A percentile compares a stretch with the other conserved stretches of the same genome.
phyloP scores from a whole-genome alignment of 2,113 vertebrate species.

The Pseudorhombus dupliciocellatus region DNA sequence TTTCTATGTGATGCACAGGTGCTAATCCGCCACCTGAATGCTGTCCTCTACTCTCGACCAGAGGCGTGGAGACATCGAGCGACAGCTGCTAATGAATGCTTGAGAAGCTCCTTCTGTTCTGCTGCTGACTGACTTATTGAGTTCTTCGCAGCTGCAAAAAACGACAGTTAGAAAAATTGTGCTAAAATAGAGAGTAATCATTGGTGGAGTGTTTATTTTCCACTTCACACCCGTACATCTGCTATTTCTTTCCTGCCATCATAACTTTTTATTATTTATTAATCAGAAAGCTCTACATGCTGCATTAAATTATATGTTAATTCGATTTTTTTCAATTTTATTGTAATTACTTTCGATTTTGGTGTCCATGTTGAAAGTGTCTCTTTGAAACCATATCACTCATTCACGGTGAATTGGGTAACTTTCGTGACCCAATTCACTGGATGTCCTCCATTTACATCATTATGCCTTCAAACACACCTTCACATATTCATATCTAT shows the following conservation, averaged over 20 bases:
- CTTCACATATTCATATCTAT: background rate
- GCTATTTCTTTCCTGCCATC: too few relatives aligned
- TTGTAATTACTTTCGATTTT: background rate
- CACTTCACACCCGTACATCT: too few relatives aligned
- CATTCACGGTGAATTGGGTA: constrained; percentile 13
- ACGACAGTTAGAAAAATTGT: too few relatives aligned
- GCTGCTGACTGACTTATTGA: background rate
- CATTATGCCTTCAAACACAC: too few relatives aligned
- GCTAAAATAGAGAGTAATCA: too few relatives aligned
- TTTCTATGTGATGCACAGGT: constrained; percentile 37
- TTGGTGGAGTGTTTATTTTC: too few relatives aligned
- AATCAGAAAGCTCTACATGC: too few relatives aligned
- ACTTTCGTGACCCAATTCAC: constrained; percentile 28
- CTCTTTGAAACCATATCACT: constrained; percentile 9
- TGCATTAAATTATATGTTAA: too few relatives aligned
- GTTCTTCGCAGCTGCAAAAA: background rate
- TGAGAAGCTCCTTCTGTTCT: constrained; percentile 3
- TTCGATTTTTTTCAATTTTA: too few relatives aligned
- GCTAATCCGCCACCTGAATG: constrained; percentile 37
- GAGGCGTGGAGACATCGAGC: constrained; percentile 14
- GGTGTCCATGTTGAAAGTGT: background rate
- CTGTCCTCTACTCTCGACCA: constrained; percentile 12
- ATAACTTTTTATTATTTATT: too few relatives aligned
- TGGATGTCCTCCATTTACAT: constrained; percentile 5
- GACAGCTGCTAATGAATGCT: constrained; percentile 31